Conservation (phyloP, 1,140 invertebrate species). For the Laupala kohalensis region DNA sequence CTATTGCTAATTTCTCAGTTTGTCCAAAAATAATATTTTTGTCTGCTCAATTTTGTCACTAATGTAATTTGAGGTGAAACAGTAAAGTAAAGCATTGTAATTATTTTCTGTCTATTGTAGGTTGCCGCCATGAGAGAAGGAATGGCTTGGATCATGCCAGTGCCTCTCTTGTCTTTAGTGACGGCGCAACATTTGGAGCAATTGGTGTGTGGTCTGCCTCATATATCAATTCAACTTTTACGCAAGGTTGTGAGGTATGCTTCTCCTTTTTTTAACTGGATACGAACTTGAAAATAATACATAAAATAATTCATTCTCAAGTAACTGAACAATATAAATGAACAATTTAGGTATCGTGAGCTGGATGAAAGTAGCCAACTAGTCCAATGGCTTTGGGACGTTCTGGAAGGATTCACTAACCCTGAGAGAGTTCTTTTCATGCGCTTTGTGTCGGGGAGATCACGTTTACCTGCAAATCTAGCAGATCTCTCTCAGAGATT, state of each 20-base stretch:
- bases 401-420: slow-evolving; percentile 48
- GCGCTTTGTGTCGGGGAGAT: slow-evolving; percentile 53
- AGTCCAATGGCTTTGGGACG: slow-evolving; percentile 51
- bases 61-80: not conserved
- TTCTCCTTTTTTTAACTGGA: not conserved
- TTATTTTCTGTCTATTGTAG: slow-evolving; percentile 21
- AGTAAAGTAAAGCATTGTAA: not conserved
- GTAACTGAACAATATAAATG: no score
- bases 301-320: not conserved
- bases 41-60: not conserved
- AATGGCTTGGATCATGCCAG: slow-evolving; percentile 50
- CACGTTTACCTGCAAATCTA: slow-evolving; percentile 47
- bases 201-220: slow-evolving; percentile 49
- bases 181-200: slow-evolving; percentile 47
- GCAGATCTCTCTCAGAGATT: slow-evolving; percentile 53
- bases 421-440: slow-evolving; percentile 52
- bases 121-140: slow-evolving; percentile 46
- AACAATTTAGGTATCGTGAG: slow-evolving; percentile 42
- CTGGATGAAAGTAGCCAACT: slow-evolving; percentile 45
- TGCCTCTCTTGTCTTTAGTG: slow-evolving; percentile 45
- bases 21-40: not conserved
- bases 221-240: slow-evolving; percentile 44
- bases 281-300: not conserved
- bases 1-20: not conserved
- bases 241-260: slow-evolving; percentile 40